Percentiles rank a stretch among this genome's conserved stretches.
Conservation (phyloP, 2,888 invertebrate genomes). For the Isotomurus palustris region DNA sequence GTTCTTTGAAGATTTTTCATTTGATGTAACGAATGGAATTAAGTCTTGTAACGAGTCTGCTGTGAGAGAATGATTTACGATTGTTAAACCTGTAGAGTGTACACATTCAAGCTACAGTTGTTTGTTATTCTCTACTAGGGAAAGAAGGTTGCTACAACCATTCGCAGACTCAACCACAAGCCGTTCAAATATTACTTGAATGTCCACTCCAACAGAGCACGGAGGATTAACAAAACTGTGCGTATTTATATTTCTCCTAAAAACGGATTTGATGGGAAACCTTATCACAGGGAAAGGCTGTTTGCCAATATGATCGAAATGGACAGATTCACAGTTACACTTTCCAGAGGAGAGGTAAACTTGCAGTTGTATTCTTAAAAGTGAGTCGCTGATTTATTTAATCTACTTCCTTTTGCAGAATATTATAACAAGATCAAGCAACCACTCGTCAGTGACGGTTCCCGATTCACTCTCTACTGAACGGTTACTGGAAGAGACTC, state of each 20-base stretch:
- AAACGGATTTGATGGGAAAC: background rate
- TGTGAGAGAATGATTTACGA: constrained; percentile 45
- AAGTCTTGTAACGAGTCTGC: constrained; percentile 53
- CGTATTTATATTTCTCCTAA: background rate
- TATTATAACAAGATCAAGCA: constrained; percentile 53
- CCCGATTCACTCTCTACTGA: constrained; percentile 60
- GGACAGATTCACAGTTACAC: constrained; percentile 37
- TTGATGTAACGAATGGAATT: constrained; percentile 62
- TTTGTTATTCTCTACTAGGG: no score
- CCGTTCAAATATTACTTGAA: background rate
- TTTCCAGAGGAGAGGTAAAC: constrained; percentile 49
- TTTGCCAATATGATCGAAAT: constrained; percentile 40
- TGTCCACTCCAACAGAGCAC: background rate
- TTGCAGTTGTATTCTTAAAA: no score
- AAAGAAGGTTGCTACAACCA: no score
- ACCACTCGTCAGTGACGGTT: constrained; percentile 61
- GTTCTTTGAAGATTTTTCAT: constrained; percentile 64
- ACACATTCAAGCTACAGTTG: no score
- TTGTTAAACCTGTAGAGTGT: background rate
- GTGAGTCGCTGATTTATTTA: no score
- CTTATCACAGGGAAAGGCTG: background rate
- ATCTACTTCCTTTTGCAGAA: no score
- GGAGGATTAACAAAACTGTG: background rate
- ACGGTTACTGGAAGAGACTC: constrained; percentile 50
- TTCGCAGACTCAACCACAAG: background rate